A percentile compares a stretch with the other conserved stretches of the same genome.
Conservation (phyloP, 2,797 vertebrate species). For the Gastrophryne carolinensis region DNA sequence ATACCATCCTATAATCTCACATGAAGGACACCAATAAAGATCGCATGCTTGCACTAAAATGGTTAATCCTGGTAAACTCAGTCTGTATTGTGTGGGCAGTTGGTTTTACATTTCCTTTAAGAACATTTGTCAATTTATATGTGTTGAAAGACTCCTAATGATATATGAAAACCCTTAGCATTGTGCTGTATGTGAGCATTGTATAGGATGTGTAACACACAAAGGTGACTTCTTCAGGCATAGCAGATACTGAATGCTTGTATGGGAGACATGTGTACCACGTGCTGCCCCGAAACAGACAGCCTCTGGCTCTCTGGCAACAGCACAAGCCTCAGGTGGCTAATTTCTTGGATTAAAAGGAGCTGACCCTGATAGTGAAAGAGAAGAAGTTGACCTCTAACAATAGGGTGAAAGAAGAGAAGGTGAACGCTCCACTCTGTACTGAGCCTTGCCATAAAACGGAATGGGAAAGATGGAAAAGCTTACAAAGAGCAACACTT, state of each 20-base stretch:
- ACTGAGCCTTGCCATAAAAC: constrained; percentile 19
- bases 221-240: not conserved
- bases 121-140: too few relatives aligned
- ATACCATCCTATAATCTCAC: too few relatives aligned
- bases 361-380: constrained; percentile 55
- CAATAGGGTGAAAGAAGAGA: constrained; percentile 47
- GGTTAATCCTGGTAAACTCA: too few relatives aligned
- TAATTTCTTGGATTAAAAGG: constrained; percentile 58
- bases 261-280: not conserved
- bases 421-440: constrained; percentile 47
- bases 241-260: not conserved
- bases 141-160: too few relatives aligned
- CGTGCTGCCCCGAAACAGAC: not conserved
- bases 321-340: constrained; percentile 53
- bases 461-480: constrained; percentile 53
- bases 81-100: too few relatives aligned
- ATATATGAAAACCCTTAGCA: not conserved
- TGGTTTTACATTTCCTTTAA: too few relatives aligned
- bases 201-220: not conserved
- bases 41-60: too few relatives aligned
- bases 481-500: constrained; percentile 23
- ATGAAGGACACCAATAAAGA: too few relatives aligned
- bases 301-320: constrained; percentile 11
- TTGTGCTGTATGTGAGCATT: not conserved
- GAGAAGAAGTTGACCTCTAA: constrained; percentile 54